Percentiles rank a stretch among this genome's conserved stretches.
Evolutionary conservation across 2,113 vertebrate genomes (phyloP).

Genomic region (Sceloporus undulatus): DNA sequence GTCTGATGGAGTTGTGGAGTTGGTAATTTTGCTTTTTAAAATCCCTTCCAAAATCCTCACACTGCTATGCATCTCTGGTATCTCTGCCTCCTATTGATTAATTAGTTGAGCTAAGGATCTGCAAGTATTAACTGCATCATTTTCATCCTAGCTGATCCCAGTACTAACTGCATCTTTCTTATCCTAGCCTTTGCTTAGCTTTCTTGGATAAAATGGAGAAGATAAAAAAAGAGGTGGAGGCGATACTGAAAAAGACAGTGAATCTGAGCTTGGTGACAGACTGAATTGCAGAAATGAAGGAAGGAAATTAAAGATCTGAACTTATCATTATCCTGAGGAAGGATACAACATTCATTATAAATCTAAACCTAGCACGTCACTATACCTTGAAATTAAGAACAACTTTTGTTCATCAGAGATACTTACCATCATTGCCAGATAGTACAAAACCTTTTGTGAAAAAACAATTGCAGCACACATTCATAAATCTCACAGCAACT

Average conservation of each 20-base stretch:
- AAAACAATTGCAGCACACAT: neutral
- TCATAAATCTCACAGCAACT: neutral
- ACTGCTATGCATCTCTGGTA: neutral
- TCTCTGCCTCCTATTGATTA: neutral
- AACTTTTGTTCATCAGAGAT: neutral
- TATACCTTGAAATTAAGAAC: neutral
- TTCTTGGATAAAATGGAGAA: neutral
- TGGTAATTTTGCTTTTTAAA: neutral
- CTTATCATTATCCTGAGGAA: neutral
- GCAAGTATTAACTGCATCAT: neutral
- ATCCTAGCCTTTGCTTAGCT: neutral
- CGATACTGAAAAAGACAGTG: neutral
- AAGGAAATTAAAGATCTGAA: neutral
- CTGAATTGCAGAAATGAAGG: neutral
- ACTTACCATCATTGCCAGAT: neutral
- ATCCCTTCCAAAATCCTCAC: neutral
- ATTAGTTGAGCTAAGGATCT: neutral
- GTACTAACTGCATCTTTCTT: neutral
- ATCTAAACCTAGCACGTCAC: neutral
- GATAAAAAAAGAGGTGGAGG: neutral
- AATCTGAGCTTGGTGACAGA: neutral
- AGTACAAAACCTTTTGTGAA: neutral
- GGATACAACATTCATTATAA: neutral
- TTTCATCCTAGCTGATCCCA: neutral
- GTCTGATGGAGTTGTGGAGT: neutral